phyloP scores from a whole-genome alignment of 2,113 vertebrate species.

The Tapirus terrestris region DNA sequence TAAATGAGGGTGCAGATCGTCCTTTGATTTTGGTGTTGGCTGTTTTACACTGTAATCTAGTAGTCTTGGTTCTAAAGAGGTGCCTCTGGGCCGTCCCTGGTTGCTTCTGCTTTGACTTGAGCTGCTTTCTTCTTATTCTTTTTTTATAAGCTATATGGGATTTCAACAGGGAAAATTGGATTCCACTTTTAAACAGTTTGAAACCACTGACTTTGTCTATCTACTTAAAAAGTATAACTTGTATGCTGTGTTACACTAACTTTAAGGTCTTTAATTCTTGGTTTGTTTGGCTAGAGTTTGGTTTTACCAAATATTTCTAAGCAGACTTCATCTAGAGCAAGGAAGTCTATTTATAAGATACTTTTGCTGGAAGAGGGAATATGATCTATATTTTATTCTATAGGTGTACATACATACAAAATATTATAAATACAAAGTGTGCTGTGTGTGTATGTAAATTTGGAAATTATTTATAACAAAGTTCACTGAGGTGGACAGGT shows the following conservation, averaged over 20 bases:
- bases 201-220: neutral
- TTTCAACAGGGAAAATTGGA: neutral
- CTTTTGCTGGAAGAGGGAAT: neutral
- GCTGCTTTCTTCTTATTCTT: neutral
- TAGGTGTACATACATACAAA: neutral
- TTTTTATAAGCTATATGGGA: neutral
- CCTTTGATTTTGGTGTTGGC: neutral
- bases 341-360: neutral
- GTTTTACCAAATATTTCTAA: constrained; percentile 45
- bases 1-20: neutral
- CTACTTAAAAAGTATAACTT: neutral
- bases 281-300: neutral
- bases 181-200: constrained; percentile 2
- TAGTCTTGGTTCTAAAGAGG: neutral
- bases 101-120: neutral
- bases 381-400: constrained; percentile 14
- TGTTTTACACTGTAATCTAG: neutral
- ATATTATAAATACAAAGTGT: neutral
- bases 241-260: neutral
- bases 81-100: neutral
- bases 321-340: neutral
- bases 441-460: neutral
- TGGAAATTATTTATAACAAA: neutral
- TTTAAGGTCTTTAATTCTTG: neutral
- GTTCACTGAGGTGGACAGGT: neutral